Evolutionary conservation across 2,113 vertebrate genomes (phyloP), one percentile per base, ranked within the genome.

Genomic region (Myocastor coypus): DNA sequence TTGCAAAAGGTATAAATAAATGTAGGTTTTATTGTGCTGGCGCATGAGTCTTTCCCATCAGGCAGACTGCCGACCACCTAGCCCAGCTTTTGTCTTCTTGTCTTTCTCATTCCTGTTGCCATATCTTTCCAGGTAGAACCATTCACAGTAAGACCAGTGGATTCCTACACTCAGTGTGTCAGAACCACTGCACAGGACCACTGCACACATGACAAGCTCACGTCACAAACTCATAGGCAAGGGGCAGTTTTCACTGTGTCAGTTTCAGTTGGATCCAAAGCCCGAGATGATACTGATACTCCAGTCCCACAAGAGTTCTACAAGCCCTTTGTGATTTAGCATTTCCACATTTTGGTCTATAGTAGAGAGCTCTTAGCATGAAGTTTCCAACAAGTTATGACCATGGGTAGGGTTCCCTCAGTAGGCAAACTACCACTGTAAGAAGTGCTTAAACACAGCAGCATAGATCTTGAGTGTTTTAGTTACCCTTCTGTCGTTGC

Each of bases 291-390:
- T 71, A 85, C 13, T 52, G 63, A 95, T 57, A 96, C 17, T 7
- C 32, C 22, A 69, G 4, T 84, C 50, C 46, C 77, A 96, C 83
- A 82, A 85, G 81, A 95, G 86, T 82, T 91, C 37, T 13, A 28
- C 69, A 82, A 68, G 80, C 37, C 71, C 61, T 91, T 84, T 94
- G 40, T 91, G 64, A 94, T 85, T 50, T 55, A 69, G 73, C 83
- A 89, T 59, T 78, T 96, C 83, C 83, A 88, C 37, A n/a, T 88
- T 97, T 94, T 59, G 40, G n/a, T 92, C 59, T 94, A 69, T 57
- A n/a, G n/a, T n/a, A n/a, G 80, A 93, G n/a, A 78, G 50, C 34
- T 81, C 68, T 82, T 94, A 93, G 73, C 61, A 78, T 55, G 83
- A 93, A 59, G 88, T 92, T 93, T 91, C 90, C 88, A 78, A 73